phyloP scores from a whole-genome alignment of 2,888 invertebrate species.

The Brenthis ino region DNA sequence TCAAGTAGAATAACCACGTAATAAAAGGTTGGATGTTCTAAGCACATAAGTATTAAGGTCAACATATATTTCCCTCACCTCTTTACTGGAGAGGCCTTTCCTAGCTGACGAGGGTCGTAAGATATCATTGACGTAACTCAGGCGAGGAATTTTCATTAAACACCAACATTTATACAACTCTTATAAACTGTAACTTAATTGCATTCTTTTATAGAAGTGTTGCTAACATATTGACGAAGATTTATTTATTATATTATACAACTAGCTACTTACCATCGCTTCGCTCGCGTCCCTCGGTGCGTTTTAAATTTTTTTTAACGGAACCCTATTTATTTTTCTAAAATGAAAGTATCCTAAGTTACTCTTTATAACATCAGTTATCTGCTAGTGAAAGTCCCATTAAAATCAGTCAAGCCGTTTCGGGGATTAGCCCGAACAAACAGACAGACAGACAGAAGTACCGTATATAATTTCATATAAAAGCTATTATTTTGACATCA shows the following conservation, averaged over 20 bases:
- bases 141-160: conserved; percentile 46
- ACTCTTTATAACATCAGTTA: too few species aligned
- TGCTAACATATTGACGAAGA: conserved; percentile 7
- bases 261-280: background rate
- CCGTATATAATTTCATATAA: too few species aligned
- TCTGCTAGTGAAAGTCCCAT: too few species aligned
- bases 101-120: conserved; percentile 39
- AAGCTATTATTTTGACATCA: too few species aligned
- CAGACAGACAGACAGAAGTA: conserved; percentile 36
- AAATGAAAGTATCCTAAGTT: too few species aligned
- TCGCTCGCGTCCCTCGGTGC: too few species aligned
- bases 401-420: too few species aligned
- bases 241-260: background rate
- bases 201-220: conserved; percentile 35
- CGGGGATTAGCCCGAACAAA: too few species aligned
- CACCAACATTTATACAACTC: conserved; percentile 31
- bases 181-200: conserved; percentile 33
- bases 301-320: too few species aligned
- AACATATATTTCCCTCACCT: conserved; percentile 21
- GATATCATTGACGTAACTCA: conserved; percentile 33
- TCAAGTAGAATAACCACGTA: conserved; percentile 1
- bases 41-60: conserved; percentile 8
- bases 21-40: conserved; percentile 1
- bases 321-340: too few species aligned
- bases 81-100: background rate